phyloP scores from a whole-genome alignment of 2,113 vertebrate species.

The Sorex fumeus region DNA sequence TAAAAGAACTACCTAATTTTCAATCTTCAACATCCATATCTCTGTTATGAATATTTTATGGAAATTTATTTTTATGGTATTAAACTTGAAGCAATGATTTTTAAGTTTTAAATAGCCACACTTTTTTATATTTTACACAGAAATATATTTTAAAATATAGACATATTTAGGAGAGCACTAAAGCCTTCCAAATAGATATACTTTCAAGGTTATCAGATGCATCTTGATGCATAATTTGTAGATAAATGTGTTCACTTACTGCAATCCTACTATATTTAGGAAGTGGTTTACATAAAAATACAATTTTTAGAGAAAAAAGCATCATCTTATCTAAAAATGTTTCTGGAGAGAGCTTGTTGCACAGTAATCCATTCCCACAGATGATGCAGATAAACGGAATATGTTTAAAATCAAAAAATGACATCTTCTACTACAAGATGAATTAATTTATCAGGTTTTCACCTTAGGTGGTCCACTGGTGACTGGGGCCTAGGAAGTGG shows the following conservation, averaged over 20 bases:
- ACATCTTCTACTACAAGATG: constrained; percentile 75
- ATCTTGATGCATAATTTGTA: constrained; percentile 81
- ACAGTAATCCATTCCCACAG: constrained; percentile 79
- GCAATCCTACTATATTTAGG: constrained; percentile 79
- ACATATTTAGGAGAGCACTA: constrained; percentile 83
- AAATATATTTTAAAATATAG: constrained; percentile 86
- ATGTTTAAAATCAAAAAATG: constrained; percentile 84
- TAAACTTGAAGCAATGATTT: constrained; percentile 85
- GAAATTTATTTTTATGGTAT: constrained; percentile 86
- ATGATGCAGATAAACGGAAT: constrained; percentile 85
- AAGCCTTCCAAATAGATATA: constrained; percentile 84
- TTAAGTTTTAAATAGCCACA: constrained; percentile 81
- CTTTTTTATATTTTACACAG: constrained; percentile 84
- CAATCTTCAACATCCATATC: constrained; percentile 66
- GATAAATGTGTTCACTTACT: constrained; percentile 80
- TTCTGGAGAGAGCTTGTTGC: constrained; percentile 79
- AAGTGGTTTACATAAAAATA: constrained; percentile 86
- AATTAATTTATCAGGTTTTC: constrained; percentile 85
- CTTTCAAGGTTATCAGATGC: constrained; percentile 87
- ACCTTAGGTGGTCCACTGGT: constrained; percentile 68
- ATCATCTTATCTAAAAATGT: constrained; percentile 83
- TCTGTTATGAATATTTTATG: constrained; percentile 84
- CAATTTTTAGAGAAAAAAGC: constrained; percentile 84
- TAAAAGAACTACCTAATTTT: constrained; percentile 67
- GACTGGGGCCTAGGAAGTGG: constrained; percentile 67